Evolutionary conservation across 2,888 invertebrate genomes (phyloP), one percentile per base, ranked within the genome.

Genomic region (Polia nebulosa): DNA sequence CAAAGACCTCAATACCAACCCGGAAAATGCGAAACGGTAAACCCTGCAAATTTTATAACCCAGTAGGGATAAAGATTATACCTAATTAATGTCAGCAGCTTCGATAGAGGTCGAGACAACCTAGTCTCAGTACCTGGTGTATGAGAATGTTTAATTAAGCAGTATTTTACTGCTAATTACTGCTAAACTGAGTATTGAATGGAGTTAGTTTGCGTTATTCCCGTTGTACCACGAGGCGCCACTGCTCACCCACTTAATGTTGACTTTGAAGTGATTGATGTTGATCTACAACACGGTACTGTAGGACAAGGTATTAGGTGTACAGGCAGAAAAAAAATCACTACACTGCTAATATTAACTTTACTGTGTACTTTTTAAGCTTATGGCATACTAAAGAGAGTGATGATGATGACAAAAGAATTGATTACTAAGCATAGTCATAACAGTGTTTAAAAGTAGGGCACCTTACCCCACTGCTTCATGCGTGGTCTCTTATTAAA

Each of bases 91-190:
- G 44, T 44, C 22, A 32, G 22, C 52, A 55, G 29, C 57, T 61
- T 45, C 13, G 32, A 74, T 62, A 20, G 45, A 45, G 58, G 51
- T 59, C 47, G 52, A 17, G 25, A 60, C 36, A 53, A 60, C 53
- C 63, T 45, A 52, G 41, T 20, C 58, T 47, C 29, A 34, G 49
- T 68, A 41, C 47, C 55, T 17, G n/a, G 20, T 51, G 3, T 70
- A 73, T 84, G 83, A 81, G 86, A 88, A 90, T 91, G 88, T 89
- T 91, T 91, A 92, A 92, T 92, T 91, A 91, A 88, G 82, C 77
- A 81, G 89, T 87, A 88, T 91, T 91, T 90, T 90, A 88, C 87
- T 87, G 85, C 82, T 88, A 88, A 88, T 87, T 89, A 84, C 87
- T 87, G 85, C 82, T 88, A 88, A 88, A 87, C 89, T 84, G 89